These are phyloP conservation scores for Bungarus multicinctus DNA, from an alignment of 2,113 vertebrate genomes.

Conservation along the genomic window DNA sequence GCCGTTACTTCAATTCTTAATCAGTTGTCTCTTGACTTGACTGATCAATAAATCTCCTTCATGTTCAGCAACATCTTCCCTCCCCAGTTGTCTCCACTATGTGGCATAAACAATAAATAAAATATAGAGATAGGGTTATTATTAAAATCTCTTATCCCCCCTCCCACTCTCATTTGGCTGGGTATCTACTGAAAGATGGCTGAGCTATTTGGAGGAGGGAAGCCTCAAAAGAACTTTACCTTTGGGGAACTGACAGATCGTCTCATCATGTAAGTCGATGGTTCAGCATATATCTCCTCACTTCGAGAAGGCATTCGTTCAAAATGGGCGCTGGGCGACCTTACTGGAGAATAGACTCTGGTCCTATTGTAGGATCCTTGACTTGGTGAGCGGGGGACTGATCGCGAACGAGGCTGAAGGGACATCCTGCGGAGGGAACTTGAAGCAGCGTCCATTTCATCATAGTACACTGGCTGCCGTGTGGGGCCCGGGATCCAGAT, in stretches of 20 bases:
- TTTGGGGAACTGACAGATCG: slow-evolving; percentile 91
- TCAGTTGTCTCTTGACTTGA: background rate
- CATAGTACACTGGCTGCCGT: slow-evolving; percentile 66
- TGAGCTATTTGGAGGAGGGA: background rate
- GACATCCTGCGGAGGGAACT: slow-evolving; percentile 83
- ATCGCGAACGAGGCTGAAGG: slow-evolving; percentile 90
- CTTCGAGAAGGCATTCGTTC: slow-evolving; percentile 75
- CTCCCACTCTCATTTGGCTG: background rate
- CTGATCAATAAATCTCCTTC: background rate
- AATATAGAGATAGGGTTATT: background rate
- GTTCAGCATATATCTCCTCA: slow-evolving; percentile 81
- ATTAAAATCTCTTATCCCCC: background rate
- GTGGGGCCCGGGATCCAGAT: slow-evolving; percentile 66
- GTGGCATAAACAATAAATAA: background rate
- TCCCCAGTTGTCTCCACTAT: background rate
- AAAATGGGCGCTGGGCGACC: slow-evolving; percentile 82
- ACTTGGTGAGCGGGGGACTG: slow-evolving; percentile 88
- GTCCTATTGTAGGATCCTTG: slow-evolving; percentile 80
- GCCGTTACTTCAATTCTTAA: background rate
- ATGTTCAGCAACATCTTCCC: background rate
- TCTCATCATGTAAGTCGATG: slow-evolving; percentile 80
- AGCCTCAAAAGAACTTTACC: slow-evolving; percentile 60
- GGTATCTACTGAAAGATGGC: background rate
- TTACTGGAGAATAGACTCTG: slow-evolving; percentile 83
- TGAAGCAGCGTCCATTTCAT: slow-evolving; percentile 75